Conservation (phyloP, 2,797 vertebrate genomes). For the Neoniphon sammara region DNA sequence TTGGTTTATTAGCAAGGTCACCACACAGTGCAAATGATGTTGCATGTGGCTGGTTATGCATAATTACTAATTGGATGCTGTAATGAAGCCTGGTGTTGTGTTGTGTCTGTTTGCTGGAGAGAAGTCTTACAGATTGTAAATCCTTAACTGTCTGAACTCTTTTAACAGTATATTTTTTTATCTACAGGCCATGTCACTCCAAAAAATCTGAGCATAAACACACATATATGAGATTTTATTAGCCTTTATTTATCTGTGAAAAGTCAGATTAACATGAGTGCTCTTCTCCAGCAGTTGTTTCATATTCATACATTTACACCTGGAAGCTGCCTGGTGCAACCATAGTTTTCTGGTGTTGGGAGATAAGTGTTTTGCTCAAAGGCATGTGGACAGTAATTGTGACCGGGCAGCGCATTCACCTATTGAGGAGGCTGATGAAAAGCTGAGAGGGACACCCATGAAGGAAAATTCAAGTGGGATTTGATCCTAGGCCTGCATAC, state of each 20-base stretch:
- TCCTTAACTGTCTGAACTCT: not conserved
- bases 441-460: too few relatives aligned
- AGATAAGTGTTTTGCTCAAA: too few relatives aligned
- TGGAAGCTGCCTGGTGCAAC: too few relatives aligned
- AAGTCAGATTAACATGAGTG: too few relatives aligned
- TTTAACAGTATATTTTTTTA: not conserved
- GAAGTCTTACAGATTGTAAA: not conserved
- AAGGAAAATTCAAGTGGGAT: too few relatives aligned
- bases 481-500: too few relatives aligned
- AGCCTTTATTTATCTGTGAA: not conserved
- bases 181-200: not conserved
- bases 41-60: constrained; percentile 3
- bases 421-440: too few relatives aligned
- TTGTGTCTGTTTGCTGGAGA: not conserved
- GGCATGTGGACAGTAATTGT: too few relatives aligned
- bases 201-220: not conserved
- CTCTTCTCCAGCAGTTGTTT: too few relatives aligned
- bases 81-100: not conserved
- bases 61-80: constrained; percentile 2
- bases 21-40: constrained; percentile 10
- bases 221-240: not conserved
- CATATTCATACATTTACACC: too few relatives aligned
- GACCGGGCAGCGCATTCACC: too few relatives aligned
- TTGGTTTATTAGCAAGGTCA: not conserved
- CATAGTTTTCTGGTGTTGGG: too few relatives aligned